Evolutionary conservation across 2,113 vertebrate genomes (phyloP).

Genomic region (Furnarius figulus): DNA sequence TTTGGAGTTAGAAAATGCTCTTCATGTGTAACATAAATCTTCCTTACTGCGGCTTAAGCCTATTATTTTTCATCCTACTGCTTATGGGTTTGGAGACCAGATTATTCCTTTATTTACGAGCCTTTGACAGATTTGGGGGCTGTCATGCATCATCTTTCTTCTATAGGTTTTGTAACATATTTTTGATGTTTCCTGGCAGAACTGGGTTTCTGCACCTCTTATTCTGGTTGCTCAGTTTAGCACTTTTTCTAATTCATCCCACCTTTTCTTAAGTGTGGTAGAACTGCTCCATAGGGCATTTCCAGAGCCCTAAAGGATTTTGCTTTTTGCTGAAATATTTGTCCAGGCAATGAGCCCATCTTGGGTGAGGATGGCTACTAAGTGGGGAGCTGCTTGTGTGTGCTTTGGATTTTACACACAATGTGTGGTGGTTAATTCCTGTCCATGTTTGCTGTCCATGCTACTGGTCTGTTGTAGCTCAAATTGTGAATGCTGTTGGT

Average conservation of each 20-base stretch:
- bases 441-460: not conserved
- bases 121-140: not conserved
- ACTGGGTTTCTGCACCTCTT: constrained; percentile 24
- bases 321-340: not conserved
- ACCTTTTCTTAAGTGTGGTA: not conserved
- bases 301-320: not conserved
- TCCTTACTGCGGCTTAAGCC: constrained; percentile 8
- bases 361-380: not conserved
- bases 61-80: constrained; percentile 30
- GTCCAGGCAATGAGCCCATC: not conserved
- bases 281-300: not conserved
- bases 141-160: not conserved
- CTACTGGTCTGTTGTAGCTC: not conserved
- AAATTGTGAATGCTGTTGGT: not conserved
- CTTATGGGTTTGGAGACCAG: not conserved
- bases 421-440: not conserved
- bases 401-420: not conserved
- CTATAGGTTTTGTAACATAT: not conserved
- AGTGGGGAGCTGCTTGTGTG: not conserved
- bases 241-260: not conserved
- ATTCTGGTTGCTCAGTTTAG: not conserved
- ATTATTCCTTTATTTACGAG: constrained; percentile 45
- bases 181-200: constrained; percentile 19
- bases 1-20: constrained; percentile 29
- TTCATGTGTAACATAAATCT: constrained; percentile 27